Evolutionary conservation across 2,797 vertebrate species (phyloP), one percentile per base, ranked within the genome.

Genomic region (Takifugu rubripes): DNA sequence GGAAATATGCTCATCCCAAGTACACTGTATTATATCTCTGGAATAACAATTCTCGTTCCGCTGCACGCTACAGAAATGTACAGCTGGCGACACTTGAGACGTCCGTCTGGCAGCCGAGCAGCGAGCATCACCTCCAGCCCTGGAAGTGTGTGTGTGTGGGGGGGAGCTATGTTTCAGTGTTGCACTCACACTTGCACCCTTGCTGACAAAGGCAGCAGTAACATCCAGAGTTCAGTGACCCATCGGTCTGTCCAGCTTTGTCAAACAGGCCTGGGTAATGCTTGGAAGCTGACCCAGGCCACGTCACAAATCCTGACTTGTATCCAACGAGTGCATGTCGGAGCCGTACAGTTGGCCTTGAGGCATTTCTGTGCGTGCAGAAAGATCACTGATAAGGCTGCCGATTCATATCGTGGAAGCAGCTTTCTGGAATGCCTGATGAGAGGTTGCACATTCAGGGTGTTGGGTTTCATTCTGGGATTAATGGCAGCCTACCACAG

Each of bases 401-500:
- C 36, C 58, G 36, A 46, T 51, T 70, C 40, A 54, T 17, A 52
- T 54, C 21, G 6, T 27, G 24, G 44, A 25, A 9, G 5, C 3
- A 25, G 60, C 56, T 54, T 61, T 54, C 21, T 27, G 25, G 63
- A 52, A 54, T 56, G 16, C 14, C 42, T 72, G 49, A 68, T 56
- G 56, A 44, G 59, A 60, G 49, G 66, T 24, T 7, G 11, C 54
- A 56, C 53, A 59, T 68, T 59, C 49, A n/a, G 33, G 8, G 16
- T 75, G 42, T 65, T 50, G 48, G 26, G 49, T 71, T 81, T 77
- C 74, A 82, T 76, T 54, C 68, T 44, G 56, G 54, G 75, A 78
- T 72, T 65, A 77, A 69, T 4, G 4, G 36, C 36, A 40, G 50
- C 49, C 64, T 36, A 72, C 74, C 74, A 56, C 76, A 70, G 74